Conservation (phyloP, 2,888 invertebrate genomes). For the Orthosia cruda region DNA sequence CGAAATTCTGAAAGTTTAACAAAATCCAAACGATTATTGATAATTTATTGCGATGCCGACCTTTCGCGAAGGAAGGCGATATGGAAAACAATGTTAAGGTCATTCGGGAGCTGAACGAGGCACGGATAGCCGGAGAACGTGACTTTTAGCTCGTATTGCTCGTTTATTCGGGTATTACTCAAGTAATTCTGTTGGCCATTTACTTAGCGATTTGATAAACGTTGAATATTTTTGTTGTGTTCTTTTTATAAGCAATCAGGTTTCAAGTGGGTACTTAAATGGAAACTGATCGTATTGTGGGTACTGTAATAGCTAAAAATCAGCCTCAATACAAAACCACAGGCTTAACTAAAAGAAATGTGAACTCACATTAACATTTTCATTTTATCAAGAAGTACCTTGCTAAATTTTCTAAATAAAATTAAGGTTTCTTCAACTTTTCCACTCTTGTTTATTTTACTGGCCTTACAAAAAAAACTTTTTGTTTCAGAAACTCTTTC, state of each 20-base stretch:
- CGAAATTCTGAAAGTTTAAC: constrained; percentile 78
- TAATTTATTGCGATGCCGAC: constrained; percentile 77
- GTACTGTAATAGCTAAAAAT: not conserved
- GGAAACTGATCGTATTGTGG: constrained; percentile 3
- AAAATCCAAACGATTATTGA: constrained; percentile 81
- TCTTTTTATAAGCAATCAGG: constrained; percentile 24
- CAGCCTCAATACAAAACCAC: constrained; percentile 11
- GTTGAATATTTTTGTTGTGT: constrained; percentile 58
- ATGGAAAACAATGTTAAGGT: constrained; percentile 73
- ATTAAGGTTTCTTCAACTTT: constrained; percentile 41
- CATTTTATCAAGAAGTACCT: constrained; percentile 8
- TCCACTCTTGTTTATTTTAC: constrained; percentile 39
- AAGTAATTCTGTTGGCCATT: constrained; percentile 61
- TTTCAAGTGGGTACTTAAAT: constrained; percentile 12
- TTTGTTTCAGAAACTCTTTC: constrained; percentile 40
- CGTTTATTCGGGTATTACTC: constrained; percentile 61
- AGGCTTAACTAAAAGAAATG: not conserved
- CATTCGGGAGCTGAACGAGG: constrained; percentile 62
- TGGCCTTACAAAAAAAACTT: constrained; percentile 25
- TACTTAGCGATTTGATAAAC: constrained; percentile 62
- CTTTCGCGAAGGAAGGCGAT: constrained; percentile 67
- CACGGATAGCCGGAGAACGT: constrained; percentile 67
- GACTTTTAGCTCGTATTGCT: constrained; percentile 69
- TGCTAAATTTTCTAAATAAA: constrained; percentile 19
- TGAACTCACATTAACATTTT: constrained; percentile 5